These are phyloP conservation scores for Ailuropoda melanoleuca DNA, from an alignment of 2,113 vertebrate species.

Conservation along the genomic window DNA sequence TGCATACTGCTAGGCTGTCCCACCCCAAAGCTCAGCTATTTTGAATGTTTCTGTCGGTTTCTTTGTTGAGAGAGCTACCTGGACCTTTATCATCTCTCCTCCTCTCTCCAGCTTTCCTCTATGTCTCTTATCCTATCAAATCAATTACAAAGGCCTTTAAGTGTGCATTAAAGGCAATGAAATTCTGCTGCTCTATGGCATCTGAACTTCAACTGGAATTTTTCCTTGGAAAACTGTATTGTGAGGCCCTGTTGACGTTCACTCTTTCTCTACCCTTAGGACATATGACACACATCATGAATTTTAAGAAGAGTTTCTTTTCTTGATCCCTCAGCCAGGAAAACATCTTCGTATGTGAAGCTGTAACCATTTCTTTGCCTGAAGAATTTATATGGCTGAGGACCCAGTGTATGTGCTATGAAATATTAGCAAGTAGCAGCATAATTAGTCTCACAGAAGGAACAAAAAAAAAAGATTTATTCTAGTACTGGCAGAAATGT, in stretches of 20 bases:
- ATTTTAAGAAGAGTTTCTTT: slow-evolving; percentile 34
- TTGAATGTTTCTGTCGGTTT: background rate
- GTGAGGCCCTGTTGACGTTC: background rate
- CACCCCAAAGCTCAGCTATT: background rate
- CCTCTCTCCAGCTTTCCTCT: background rate
- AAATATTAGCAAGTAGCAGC: slow-evolving; percentile 22
- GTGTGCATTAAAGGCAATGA: rapidly evolving
- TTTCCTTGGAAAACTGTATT: background rate
- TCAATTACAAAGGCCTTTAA: background rate
- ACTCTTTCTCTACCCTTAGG: background rate
- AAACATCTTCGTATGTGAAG: background rate
- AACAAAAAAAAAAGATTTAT: background rate
- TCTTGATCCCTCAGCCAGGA: slow-evolving; percentile 40
- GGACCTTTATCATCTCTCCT: background rate
- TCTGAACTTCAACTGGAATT: background rate
- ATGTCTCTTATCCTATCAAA: background rate
- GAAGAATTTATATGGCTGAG: background rate
- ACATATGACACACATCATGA: background rate
- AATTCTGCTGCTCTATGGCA: background rate
- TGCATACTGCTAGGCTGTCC: background rate
- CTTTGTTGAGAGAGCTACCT: background rate
- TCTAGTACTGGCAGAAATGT: background rate
- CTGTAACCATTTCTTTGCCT: background rate
- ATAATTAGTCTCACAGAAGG: background rate
- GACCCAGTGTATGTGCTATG: background rate